Percentiles rank a stretch among this genome's conserved stretches.
Evolutionary conservation across 2,113 vertebrate species (phyloP).

Genomic region (Reinhardtius hippoglossoides): DNA sequence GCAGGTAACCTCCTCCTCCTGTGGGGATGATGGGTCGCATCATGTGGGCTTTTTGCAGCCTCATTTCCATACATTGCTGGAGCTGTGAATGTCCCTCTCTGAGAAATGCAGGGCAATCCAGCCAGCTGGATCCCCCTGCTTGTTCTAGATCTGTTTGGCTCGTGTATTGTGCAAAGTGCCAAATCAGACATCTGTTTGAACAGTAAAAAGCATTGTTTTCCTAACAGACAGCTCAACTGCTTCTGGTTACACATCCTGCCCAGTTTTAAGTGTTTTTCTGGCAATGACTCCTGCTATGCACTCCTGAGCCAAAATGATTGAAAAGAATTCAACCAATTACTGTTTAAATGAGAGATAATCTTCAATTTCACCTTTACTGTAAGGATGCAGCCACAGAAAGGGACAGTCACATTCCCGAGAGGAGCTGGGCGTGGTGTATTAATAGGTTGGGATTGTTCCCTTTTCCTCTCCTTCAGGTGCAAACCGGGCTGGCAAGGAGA

Average conservation of each 20-base stretch:
- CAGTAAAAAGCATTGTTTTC: constrained; percentile 18
- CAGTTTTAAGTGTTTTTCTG: constrained; percentile 1
- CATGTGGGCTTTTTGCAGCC: constrained; percentile 26
- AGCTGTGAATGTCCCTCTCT: constrained; percentile 16
- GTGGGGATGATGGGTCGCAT: constrained; percentile 21
- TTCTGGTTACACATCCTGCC: constrained; percentile 1
- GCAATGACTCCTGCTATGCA: not conserved
- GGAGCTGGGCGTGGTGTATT: constrained; percentile 35
- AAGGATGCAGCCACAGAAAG: not conserved
- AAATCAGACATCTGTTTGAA: constrained; percentile 48
- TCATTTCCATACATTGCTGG: constrained; percentile 26
- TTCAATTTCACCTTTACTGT: not conserved
- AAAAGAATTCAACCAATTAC: not conserved
- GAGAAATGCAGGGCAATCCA: constrained; percentile 14
- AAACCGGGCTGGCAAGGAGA: constrained; percentile 92
- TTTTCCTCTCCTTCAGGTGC: constrained; percentile 82
- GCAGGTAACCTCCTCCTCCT: constrained; percentile 84
- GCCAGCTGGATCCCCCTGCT: constrained; percentile 8
- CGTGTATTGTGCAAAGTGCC: constrained; percentile 13
- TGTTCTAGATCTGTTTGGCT: constrained; percentile 4
- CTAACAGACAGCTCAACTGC: constrained; percentile 7
- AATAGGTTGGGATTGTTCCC: constrained; percentile 38
- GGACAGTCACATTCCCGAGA: not conserved
- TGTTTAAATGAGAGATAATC: not conserved
- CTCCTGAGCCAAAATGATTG: not conserved